Evolutionary conservation across 2,113 vertebrate species (phyloP).

Genomic region (Oreochromis spilurus): DNA sequence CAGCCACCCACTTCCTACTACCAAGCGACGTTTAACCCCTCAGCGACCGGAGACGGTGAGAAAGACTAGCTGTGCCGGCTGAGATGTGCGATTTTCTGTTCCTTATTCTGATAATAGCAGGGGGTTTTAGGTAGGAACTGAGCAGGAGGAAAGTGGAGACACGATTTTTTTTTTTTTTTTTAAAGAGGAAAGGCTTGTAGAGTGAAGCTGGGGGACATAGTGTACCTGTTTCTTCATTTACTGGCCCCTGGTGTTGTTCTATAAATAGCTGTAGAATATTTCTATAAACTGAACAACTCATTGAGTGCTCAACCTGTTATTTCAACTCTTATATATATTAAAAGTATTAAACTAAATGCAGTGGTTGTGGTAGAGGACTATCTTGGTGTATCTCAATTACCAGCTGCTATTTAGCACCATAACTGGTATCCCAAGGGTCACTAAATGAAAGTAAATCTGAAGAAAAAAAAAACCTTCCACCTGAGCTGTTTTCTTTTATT

Average conservation of each 20-base stretch:
- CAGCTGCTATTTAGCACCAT: background rate
- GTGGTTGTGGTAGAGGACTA: background rate
- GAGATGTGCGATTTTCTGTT: background rate
- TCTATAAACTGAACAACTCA: background rate
- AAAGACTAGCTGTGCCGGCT: background rate
- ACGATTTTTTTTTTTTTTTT: background rate
- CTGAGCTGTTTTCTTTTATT: background rate
- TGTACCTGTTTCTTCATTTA: background rate
- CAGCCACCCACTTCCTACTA: constrained; percentile 68
- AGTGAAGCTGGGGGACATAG: background rate
- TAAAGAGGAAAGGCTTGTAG: background rate
- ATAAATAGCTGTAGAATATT: background rate
- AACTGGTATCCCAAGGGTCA: background rate
- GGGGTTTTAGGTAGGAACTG: background rate
- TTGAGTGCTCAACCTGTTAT: background rate
- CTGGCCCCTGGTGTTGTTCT: background rate
- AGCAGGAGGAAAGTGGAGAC: background rate
- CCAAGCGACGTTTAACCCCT: constrained; percentile 61
- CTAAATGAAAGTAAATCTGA: background rate
- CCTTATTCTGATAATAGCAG: background rate
- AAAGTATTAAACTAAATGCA: background rate
- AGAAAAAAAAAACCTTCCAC: too few relatives aligned
- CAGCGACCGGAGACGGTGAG: background rate
- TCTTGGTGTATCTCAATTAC: background rate
- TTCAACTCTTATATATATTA: background rate